phyloP scores from a whole-genome alignment of 1,140 invertebrate species.

The Aphelenchoides fujianensis region DNA sequence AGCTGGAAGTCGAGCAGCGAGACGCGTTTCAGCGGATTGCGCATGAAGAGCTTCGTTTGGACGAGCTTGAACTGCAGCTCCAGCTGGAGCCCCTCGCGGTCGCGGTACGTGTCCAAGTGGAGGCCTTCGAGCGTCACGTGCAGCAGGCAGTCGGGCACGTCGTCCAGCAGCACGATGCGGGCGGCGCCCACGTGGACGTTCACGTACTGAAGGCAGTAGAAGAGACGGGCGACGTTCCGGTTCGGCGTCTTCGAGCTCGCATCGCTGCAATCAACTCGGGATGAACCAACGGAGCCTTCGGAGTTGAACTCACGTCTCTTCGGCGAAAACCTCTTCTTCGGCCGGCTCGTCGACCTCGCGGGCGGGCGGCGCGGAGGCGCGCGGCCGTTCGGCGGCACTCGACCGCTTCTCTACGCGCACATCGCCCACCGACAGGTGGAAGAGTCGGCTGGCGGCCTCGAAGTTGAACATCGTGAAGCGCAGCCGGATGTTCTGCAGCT shows the following conservation, averaged over 20 bases:
- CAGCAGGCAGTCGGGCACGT: conserved; percentile 61
- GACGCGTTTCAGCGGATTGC: conserved; percentile 19
- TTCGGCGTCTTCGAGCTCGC: too few relatives aligned
- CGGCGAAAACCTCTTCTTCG: too few relatives aligned
- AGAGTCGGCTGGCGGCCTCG: conserved; percentile 55
- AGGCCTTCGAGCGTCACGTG: conserved; percentile 63
- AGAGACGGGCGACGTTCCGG: neutral
- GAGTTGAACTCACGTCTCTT: too few relatives aligned
- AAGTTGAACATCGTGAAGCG: conserved; percentile 39
- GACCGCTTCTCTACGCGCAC: conserved; percentile 56
- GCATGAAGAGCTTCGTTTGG: conserved; percentile 44
- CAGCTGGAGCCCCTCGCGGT: conserved; percentile 44
- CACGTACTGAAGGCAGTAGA: conserved; percentile 55
- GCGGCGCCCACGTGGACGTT: conserved; percentile 59
- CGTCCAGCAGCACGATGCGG: conserved; percentile 63
- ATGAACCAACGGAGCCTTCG: too few relatives aligned
- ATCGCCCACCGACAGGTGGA: conserved; percentile 60
- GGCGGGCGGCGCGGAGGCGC: too few relatives aligned
- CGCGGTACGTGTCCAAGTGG: conserved; percentile 53
- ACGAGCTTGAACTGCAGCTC: conserved; percentile 41
- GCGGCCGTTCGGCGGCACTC: conserved; percentile 30
- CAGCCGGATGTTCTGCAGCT: conserved; percentile 62
- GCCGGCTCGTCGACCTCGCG: too few relatives aligned
- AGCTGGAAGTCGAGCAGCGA: conserved; percentile 26
- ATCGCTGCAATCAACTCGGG: too few relatives aligned